Base-by-base conservation (phyloP, 2,113 vertebrate species). In the Otocyon megalotis region DNA sequence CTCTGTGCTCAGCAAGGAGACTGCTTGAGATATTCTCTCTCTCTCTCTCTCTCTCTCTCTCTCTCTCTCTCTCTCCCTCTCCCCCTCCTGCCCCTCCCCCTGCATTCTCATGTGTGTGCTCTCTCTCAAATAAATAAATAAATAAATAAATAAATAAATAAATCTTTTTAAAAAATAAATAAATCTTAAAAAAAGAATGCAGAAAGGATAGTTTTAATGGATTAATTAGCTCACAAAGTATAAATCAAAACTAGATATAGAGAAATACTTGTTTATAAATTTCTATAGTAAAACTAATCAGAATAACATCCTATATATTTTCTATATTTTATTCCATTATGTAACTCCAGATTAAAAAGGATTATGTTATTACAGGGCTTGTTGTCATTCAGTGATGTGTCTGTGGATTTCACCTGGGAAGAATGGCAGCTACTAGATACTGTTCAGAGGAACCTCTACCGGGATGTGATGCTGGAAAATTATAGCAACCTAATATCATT, bases 391-490 rank as follows among this genome's bases (percentile, higher is more conserved):
- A 94, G 19, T 72, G 92, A 94, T 58, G 87, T 85, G 86, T 43
- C 87, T 80, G 22, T 94, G 80, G 72, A 93, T 60, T 93, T 93
- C 72, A 90, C 86, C 53, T 71, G 86, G 62, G 95, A 84, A 77
- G 91, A 96, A 56, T 93, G 87, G 80, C n/a, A 80, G 63, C 80
- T 93, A 0, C 37, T 93, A 48, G 80, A 96, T 56, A 26, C 43
- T 63, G 71, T 90, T 93, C 92, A 93, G 95, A 86, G 84, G 80
- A 80, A 48, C 74, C 81, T 94, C 58, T 96, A 90, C 72, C 0
- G 1, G 56, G 90, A 92, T 88, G 90, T 96, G 63, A 95, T 95
- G 94, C 56, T 92, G 54, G 82, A 95, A 85, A 90, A 93, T 72
- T 79, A 86, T 24, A 86, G 63, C 43, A 93, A 93, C 65, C 74